Conservation (phyloP, 2,797 vertebrate genomes). For the Lepus townsendii region DNA sequence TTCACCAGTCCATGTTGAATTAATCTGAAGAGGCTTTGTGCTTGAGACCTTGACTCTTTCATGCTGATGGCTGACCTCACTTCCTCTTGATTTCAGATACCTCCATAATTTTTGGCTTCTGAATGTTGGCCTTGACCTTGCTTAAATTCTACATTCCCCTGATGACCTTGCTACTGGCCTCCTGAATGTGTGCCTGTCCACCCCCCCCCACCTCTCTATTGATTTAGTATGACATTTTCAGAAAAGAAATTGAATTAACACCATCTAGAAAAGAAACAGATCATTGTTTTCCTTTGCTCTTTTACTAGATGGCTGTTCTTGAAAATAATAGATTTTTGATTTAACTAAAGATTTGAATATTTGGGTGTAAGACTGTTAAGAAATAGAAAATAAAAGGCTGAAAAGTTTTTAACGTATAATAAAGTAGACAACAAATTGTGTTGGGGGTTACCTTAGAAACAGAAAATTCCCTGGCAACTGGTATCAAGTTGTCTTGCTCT, state of each 20-base stretch:
- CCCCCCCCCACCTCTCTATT: neutral
- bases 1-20: neutral
- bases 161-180: neutral
- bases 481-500: neutral
- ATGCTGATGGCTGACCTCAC: neutral
- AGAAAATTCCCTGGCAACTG: slow-evolving; percentile 18
- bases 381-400: neutral
- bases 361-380: slow-evolving; percentile 7
- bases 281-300: slow-evolving; percentile 32
- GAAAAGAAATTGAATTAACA: slow-evolving; percentile 39
- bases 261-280: neutral
- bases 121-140: neutral
- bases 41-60: neutral
- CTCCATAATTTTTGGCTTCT: slow-evolving; percentile 22
- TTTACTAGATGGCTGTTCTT: neutral
- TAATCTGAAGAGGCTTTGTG: neutral
- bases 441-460: slow-evolving; percentile 55
- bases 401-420: neutral
- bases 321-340: neutral
- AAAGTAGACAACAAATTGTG: slow-evolving; percentile 1
- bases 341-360: slow-evolving; percentile 23
- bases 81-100: neutral
- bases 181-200: neutral
- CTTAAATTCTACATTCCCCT: neutral
- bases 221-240: neutral